Percentiles rank a stretch among this genome's conserved stretches.
Conservation (phyloP, 2,888 invertebrate species). For the Eurytoma californica region DNA sequence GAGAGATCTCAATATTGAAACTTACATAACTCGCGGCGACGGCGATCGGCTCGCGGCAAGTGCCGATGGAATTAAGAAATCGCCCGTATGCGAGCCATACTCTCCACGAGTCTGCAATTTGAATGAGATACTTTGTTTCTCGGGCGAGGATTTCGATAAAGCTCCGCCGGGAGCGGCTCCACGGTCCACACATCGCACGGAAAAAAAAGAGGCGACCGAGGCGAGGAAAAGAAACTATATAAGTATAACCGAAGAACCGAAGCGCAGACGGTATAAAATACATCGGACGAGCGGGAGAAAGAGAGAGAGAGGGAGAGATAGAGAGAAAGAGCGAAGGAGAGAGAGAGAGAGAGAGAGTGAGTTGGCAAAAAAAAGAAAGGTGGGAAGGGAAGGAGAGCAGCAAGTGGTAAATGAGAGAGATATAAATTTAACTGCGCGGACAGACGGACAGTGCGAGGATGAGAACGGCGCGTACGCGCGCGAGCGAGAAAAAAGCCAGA, state of each 20-base stretch:
- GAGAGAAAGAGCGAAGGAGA: neutral
- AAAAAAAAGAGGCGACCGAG: constrained; percentile 3
- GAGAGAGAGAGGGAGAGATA: neutral
- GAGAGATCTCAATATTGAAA: too few relatives aligned
- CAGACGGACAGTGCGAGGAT: constrained; percentile 51
- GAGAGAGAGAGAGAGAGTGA: neutral
- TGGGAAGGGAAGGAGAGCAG: constrained; percentile 18
- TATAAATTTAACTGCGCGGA: constrained; percentile 55
- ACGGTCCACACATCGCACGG: neutral
- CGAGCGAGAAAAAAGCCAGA: constrained; percentile 24
- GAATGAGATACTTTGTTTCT: constrained; percentile 44
- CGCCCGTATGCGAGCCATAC: neutral
- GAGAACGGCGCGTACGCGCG: constrained; percentile 26
- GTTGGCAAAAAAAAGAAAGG: neutral
- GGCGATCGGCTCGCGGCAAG: neutral
- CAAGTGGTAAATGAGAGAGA: constrained; percentile 53
- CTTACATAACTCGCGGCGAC: neutral
- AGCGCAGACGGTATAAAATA: constrained; percentile 19
- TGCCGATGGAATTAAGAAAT: constrained; percentile 20
- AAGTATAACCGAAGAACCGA: too few relatives aligned
- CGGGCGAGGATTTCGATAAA: constrained; percentile 21
- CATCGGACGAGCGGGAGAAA: neutral
- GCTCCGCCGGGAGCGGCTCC: neutral
- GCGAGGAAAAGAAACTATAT: neutral
- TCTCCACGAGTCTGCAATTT: neutral